These are phyloP conservation scores for Limnephilus marmoratus DNA, from an alignment of 2,888 invertebrate species.

Conservation along the genomic window DNA sequence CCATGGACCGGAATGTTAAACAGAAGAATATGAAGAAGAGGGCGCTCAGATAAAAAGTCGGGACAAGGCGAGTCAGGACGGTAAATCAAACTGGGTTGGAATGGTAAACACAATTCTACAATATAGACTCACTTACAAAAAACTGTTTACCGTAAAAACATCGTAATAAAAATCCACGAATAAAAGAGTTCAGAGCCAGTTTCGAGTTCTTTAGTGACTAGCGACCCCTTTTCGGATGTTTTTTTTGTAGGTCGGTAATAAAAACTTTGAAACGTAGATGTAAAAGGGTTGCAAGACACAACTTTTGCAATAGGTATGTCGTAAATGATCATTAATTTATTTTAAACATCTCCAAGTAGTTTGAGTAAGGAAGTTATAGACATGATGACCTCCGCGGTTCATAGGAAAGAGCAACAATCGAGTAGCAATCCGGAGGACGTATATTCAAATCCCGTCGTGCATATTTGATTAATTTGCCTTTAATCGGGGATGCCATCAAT, in stretches of 20 bases:
- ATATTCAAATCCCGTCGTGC: too few relatives aligned
- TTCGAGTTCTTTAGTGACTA: not conserved
- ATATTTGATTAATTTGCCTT: too few relatives aligned
- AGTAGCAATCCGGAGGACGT: too few relatives aligned
- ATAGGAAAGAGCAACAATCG: too few relatives aligned
- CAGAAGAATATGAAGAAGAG: not conserved
- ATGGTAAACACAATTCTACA: not conserved
- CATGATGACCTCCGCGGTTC: too few relatives aligned
- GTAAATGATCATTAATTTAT: not conserved
- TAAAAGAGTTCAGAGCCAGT: not conserved
- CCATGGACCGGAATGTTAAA: slow-evolving; percentile 13
- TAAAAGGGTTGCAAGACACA: not conserved
- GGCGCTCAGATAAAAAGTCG: not conserved
- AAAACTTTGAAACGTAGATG: not conserved
- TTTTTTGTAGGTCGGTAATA: not conserved
- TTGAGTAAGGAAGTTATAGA: too few relatives aligned
- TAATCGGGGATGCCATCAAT: too few relatives aligned
- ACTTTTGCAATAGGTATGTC: not conserved
- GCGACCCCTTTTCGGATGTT: not conserved
- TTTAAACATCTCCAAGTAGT: not conserved
- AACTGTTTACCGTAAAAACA: not conserved
- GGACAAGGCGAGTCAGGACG: not conserved
- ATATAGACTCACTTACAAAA: not conserved
- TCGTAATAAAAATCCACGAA: not conserved
- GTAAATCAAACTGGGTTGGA: not conserved